Evolutionary conservation across 2,113 vertebrate genomes (phyloP).

Genomic region (Motacilla alba): DNA sequence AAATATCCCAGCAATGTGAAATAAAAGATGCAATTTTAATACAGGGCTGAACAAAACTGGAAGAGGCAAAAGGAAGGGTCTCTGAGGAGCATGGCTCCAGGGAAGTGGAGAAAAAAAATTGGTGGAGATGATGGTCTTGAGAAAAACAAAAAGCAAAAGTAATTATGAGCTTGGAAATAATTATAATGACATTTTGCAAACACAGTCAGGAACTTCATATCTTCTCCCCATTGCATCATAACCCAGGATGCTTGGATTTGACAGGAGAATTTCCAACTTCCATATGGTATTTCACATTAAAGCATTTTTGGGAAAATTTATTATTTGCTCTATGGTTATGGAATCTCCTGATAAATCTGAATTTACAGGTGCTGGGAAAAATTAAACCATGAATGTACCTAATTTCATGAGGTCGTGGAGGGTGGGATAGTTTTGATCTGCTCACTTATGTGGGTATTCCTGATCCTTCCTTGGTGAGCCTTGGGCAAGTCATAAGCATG

Average conservation of each 20-base stretch:
- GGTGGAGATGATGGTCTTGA: background rate
- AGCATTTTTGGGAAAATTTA: background rate
- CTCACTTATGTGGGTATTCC: background rate
- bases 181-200: background rate
- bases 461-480: background rate
- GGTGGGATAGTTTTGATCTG: background rate
- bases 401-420: background rate
- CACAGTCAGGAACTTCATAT: background rate
- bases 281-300: background rate
- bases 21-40: slow-evolving; percentile 22
- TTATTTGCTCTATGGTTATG: background rate
- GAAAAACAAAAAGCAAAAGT: background rate
- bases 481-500: background rate
- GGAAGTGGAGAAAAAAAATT: background rate
- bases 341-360: background rate
- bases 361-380: background rate
- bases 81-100: background rate
- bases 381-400: background rate
- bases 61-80: background rate
- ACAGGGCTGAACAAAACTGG: background rate
- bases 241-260: background rate
- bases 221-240: background rate
- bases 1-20: slow-evolving; percentile 58
- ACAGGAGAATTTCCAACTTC: background rate
- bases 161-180: background rate